Evolutionary conservation across 2,888 invertebrate species (phyloP).

Genomic region (Tethea ocularis): DNA sequence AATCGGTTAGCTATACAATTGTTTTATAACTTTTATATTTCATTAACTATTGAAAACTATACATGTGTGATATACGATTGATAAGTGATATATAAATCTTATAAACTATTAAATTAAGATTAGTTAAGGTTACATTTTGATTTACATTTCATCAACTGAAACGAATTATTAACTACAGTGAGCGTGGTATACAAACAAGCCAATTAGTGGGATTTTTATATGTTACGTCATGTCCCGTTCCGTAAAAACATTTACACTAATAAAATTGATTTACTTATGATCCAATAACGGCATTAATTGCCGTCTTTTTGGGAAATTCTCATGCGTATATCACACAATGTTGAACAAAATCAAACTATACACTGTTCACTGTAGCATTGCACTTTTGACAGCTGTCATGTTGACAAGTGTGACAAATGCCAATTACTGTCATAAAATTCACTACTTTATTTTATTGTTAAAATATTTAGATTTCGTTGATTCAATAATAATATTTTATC

Average conservation of each 20-base stretch:
- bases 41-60: conserved; percentile 46
- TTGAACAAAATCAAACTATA: conserved; percentile 19
- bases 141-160: background rate
- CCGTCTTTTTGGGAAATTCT: background rate
- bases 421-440: background rate
- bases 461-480: background rate
- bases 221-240: background rate
- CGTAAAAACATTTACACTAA: background rate
- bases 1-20: conserved; percentile 59
- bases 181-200: background rate
- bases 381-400: conserved; percentile 1
- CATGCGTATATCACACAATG: conserved; percentile 16
- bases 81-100: conserved; percentile 13
- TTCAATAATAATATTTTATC: background rate
- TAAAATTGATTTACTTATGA: background rate
- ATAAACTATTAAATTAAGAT: conserved; percentile 18
- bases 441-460: background rate
- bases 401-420: background rate
- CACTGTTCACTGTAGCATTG: conserved; percentile 11
- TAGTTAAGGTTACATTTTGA: background rate
- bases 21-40: conserved; percentile 38
- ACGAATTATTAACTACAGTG: background rate
- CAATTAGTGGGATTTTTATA: background rate
- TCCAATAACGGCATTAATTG: background rate
- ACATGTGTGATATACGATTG: conserved; percentile 26